These are phyloP conservation scores for Anguilla rostrata DNA, from an alignment of 2,113 vertebrate genomes.

Conservation along the genomic window DNA sequence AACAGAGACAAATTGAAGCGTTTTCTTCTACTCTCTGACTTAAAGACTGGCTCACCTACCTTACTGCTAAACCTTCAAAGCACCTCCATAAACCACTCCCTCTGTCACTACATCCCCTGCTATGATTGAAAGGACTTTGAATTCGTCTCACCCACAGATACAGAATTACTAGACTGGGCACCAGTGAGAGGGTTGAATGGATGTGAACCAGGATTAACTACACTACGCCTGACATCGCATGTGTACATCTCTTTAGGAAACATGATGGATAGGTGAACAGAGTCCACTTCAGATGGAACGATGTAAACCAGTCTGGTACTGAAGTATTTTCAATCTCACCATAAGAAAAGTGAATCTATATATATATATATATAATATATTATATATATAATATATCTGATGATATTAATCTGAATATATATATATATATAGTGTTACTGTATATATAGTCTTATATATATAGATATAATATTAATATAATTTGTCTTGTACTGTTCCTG, in stretches of 20 bases:
- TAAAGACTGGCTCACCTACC: not conserved
- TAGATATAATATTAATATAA: too few species aligned
- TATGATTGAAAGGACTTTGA: not conserved
- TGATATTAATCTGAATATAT: too few species aligned
- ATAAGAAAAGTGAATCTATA: not conserved
- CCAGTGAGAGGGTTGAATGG: not conserved
- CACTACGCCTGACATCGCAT: not conserved
- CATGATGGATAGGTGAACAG: not conserved
- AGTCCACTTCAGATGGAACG: not conserved
- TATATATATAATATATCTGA: too few species aligned
- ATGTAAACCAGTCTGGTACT: not conserved
- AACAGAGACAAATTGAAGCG: not conserved
- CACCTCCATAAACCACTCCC: not conserved
- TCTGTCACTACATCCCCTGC: not conserved
- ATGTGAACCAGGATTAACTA: not conserved
- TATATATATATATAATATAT: not conserved
- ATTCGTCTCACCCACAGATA: not conserved
- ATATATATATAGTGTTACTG: not conserved
- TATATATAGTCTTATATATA: not conserved
- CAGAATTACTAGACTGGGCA: not conserved
- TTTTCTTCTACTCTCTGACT: not conserved
- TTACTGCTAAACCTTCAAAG: slow-evolving; percentile 6
- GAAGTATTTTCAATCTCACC: not conserved
- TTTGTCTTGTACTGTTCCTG: not conserved
- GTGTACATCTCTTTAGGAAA: not conserved